Conservation (phyloP, 2,888 invertebrate genomes). For the Hipparchia semele region DNA sequence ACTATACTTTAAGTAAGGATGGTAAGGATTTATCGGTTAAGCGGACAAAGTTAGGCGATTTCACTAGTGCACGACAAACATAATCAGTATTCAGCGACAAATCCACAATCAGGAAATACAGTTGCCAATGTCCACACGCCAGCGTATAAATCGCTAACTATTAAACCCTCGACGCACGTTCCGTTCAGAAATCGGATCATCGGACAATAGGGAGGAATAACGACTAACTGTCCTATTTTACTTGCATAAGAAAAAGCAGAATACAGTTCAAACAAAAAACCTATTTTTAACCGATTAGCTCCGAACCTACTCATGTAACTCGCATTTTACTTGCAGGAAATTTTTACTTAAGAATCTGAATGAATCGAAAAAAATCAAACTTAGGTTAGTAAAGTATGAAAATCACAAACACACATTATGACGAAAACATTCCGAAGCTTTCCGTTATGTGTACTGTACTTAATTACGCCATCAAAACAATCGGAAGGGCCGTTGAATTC, state of each 20-base stretch:
- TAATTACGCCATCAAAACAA: no score
- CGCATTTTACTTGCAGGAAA: no score
- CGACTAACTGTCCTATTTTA: conserved; percentile 6
- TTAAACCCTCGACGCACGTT: conserved; percentile 23
- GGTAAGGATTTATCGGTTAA: not conserved
- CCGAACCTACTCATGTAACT: no score
- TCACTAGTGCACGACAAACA: not conserved
- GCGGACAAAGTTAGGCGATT: not conserved
- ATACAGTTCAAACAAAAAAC: not conserved
- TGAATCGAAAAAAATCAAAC: no score
- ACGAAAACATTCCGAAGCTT: no score
- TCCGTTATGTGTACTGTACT: no score
- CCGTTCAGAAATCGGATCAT: conserved; percentile 15
- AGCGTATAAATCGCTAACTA: conserved; percentile 23
- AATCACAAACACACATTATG: no score
- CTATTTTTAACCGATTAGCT: no score
- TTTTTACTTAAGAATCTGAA: no score
- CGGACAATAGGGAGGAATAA: not conserved
- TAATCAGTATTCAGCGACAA: conserved; percentile 18
- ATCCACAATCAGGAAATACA: conserved; percentile 19
- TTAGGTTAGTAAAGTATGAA: no score
- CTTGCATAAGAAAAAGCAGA: not conserved
- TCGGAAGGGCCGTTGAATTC: no score
- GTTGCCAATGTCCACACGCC: conserved; percentile 17
- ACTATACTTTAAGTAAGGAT: no score